These are phyloP conservation scores for Aspidapion aeneum DNA, from an alignment of 2,888 invertebrate genomes.

Conservation along the genomic window DNA sequence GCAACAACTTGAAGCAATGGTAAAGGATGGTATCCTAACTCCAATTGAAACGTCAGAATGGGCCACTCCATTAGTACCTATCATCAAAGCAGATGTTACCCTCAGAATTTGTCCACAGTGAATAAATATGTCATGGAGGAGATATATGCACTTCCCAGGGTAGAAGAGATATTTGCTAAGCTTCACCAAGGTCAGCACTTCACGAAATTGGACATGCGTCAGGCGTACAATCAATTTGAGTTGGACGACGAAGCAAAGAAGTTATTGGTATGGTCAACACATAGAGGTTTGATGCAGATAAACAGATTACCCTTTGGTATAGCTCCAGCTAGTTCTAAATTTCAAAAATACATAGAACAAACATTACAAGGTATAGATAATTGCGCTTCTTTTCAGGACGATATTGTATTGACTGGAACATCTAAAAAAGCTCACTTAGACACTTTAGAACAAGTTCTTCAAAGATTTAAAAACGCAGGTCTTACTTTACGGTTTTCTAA, in stretches of 20 bases:
- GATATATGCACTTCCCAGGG: conserved; percentile 28
- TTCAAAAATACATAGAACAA: conserved; percentile 38
- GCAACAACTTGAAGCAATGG: conserved; percentile 14
- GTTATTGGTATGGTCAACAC: conserved; percentile 35
- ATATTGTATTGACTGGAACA: conserved; percentile 14
- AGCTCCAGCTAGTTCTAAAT: conserved; percentile 38
- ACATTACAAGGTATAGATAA: too few species aligned
- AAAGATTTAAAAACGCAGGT: conserved; percentile 28
- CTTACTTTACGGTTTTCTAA: too few species aligned
- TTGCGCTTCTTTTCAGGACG: too few species aligned
- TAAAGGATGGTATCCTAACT: conserved; percentile 12
- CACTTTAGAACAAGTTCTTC: conserved; percentile 29
- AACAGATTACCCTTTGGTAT: conserved; percentile 41
- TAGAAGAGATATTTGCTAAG: conserved; percentile 31
- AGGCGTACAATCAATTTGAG: conserved; percentile 39
- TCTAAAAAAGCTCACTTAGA: conserved; percentile 27
- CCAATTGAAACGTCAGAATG: conserved; percentile 11
- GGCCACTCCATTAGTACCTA: conserved; percentile 20
- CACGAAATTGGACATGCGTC: conserved; percentile 27
- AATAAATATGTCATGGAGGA: conserved; percentile 26
- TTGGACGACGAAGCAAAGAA: conserved; percentile 33
- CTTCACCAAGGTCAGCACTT: conserved; percentile 26
- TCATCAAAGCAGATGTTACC: conserved; percentile 19
- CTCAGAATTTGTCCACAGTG: conserved; percentile 29
- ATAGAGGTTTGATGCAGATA: conserved; percentile 37